These are phyloP conservation scores for Poeciliopsis paucimaculata DNA, from an alignment of 2,797 vertebrate species.

Conservation along the genomic window DNA sequence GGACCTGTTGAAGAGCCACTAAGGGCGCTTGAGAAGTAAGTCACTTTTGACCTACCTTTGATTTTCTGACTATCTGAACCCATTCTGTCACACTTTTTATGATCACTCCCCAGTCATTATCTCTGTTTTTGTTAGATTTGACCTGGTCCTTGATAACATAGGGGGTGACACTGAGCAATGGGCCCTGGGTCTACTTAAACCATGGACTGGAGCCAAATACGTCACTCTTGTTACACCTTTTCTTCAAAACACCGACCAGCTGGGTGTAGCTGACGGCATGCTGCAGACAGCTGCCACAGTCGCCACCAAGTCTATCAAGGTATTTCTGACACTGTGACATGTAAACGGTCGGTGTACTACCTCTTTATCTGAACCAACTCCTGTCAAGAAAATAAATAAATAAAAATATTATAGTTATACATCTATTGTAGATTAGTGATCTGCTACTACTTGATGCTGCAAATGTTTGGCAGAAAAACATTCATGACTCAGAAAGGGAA, in stretches of 20 bases:
- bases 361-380: neutral
- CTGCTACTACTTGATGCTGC: too few relatives aligned
- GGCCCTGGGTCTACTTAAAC: slow-evolving; percentile 88
- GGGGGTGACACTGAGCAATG: slow-evolving; percentile 91
- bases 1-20: slow-evolving; percentile 83
- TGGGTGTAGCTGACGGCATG: slow-evolving; percentile 95
- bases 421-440: too few relatives aligned
- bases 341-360: neutral
- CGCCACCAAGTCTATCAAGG: slow-evolving; percentile 88
- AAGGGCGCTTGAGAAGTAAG: slow-evolving; percentile 84
- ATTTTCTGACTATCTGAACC: neutral
- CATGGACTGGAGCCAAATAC: slow-evolving; percentile 93
- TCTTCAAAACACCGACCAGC: slow-evolving; percentile 88
- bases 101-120: neutral
- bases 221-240: slow-evolving; percentile 95
- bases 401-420: too few relatives aligned
- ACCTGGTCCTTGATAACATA: slow-evolving; percentile 93
- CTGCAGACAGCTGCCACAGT: slow-evolving; percentile 87
- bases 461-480: too few relatives aligned
- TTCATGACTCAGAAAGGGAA: too few relatives aligned
- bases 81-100: neutral
- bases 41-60: neutral
- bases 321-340: slow-evolving; percentile 56
- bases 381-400: too few relatives aligned
- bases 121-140: slow-evolving; percentile 82